Percentiles rank a stretch among this genome's conserved stretches.
Evolutionary conservation across 2,113 vertebrate species (phyloP).

Genomic region (Cyphomyrus plagiostoma): DNA sequence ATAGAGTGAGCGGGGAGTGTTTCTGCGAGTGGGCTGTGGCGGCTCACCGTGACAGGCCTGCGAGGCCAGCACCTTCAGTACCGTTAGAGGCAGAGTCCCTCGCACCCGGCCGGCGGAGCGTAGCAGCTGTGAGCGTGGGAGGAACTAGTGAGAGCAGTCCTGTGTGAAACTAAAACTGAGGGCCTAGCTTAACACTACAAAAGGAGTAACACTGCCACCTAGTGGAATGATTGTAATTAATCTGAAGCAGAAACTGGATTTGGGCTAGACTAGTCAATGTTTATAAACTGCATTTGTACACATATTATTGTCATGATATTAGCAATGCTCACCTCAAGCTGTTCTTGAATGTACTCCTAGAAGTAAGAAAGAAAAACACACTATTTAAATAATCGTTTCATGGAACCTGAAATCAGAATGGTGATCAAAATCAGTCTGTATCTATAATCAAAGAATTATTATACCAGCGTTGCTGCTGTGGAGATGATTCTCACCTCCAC

Average conservation of each 20-base stretch:
- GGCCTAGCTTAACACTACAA: not conserved
- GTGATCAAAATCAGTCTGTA: not conserved
- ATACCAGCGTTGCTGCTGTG: not conserved
- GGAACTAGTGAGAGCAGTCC: not conserved
- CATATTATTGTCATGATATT: not conserved
- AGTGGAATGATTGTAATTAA: not conserved
- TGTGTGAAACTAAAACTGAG: not conserved
- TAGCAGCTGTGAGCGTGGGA: slow-evolving; percentile 63
- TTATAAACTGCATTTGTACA: not conserved
- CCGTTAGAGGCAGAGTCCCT: slow-evolving; percentile 74
- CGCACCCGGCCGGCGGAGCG: slow-evolving; percentile 70
- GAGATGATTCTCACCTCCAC: slow-evolving; percentile 67
- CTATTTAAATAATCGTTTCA: not conserved
- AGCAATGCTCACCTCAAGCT: slow-evolving; percentile 74
- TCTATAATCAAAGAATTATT: not conserved
- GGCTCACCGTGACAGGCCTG: slow-evolving; percentile 88
- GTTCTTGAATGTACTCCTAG: slow-evolving; percentile 86
- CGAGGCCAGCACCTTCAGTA: slow-evolving; percentile 87
- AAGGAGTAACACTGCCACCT: not conserved
- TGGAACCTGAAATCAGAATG: not conserved
- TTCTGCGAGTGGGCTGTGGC: not conserved
- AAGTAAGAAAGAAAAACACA: slow-evolving; percentile 27
- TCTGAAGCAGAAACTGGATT: not conserved
- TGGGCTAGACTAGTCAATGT: not conserved
- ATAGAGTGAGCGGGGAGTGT: not conserved